These are phyloP conservation scores for Campopleginae sp. DNA, from an alignment of 2,888 invertebrate genomes.

Conservation along the genomic window DNA sequence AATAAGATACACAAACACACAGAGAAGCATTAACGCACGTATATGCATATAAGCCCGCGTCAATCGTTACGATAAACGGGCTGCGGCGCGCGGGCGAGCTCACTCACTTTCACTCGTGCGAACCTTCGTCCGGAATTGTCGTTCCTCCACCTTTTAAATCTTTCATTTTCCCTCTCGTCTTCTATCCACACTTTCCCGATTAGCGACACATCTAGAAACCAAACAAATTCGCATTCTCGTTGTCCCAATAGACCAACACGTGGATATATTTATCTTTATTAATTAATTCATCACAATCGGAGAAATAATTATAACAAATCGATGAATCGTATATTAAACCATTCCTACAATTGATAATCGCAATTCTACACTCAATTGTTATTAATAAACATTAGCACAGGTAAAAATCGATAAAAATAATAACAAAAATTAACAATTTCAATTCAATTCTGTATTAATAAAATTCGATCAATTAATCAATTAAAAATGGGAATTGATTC, in stretches of 20 bases:
- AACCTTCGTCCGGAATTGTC: conserved; percentile 59
- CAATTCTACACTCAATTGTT: too few relatives aligned
- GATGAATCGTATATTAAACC: too few relatives aligned
- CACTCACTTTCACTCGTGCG: conserved; percentile 71
- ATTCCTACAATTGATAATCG: too few relatives aligned
- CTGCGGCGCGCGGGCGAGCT: conserved; percentile 43
- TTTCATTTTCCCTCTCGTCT: conserved; percentile 29
- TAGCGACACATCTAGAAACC: background rate
- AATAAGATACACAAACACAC: conserved; percentile 51
- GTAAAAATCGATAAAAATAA: too few relatives aligned
- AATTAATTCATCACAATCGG: background rate
- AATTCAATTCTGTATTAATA: too few relatives aligned
- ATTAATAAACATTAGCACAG: too few relatives aligned
- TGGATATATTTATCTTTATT: background rate
- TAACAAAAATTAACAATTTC: too few relatives aligned
- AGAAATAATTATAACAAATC: background rate
- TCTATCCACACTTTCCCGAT: conserved; percentile 20
- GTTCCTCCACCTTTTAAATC: conserved; percentile 26
- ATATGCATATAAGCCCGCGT: conserved; percentile 45
- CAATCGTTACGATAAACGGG: conserved; percentile 63
- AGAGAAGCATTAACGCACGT: conserved; percentile 35
- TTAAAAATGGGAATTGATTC: too few relatives aligned
- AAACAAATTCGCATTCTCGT: background rate
- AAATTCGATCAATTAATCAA: too few relatives aligned
- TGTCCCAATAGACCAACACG: background rate